Evolutionary conservation across 2,797 vertebrate species (phyloP).

Genomic region (Phyllotis vaccarum): DNA sequence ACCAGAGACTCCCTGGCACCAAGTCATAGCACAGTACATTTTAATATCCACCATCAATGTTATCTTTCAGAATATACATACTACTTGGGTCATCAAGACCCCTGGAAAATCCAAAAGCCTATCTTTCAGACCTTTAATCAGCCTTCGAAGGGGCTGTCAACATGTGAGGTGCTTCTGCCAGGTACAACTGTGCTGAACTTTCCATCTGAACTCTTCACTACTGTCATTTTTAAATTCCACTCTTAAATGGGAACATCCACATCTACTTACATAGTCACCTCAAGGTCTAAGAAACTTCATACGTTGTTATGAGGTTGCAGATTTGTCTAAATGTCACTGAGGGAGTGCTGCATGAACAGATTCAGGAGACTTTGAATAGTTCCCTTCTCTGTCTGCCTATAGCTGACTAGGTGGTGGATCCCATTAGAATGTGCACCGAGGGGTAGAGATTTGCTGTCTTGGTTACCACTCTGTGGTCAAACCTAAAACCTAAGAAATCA

Average conservation of each 20-base stretch:
- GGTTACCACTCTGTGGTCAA: not conserved
- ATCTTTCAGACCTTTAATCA: conserved; percentile 12
- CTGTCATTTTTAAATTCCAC: conserved; percentile 47
- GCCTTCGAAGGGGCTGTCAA: not conserved
- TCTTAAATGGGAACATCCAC: conserved; percentile 35
- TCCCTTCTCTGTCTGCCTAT: not conserved
- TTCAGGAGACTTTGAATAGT: not conserved
- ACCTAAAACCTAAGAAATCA: not conserved
- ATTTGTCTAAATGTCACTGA: not conserved
- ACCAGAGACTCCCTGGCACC: conserved; percentile 28
- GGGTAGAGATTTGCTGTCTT: not conserved
- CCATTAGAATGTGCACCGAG: not conserved
- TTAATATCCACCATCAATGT: not conserved
- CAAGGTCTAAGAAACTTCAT: conserved; percentile 57
- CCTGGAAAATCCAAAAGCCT: not conserved
- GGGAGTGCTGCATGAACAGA: not conserved
- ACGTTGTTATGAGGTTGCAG: not conserved
- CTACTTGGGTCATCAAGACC: conserved; percentile 4
- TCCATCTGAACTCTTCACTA: not conserved
- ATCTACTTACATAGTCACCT: conserved; percentile 20
- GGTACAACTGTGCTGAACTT: not conserved
- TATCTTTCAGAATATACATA: conserved; percentile 30
- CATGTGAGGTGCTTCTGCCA: not conserved
- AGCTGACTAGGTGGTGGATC: not conserved
- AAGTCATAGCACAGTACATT: conserved; percentile 11